A percentile compares a stretch with the other conserved stretches of the same genome.
Conservation (phyloP, 2,888 invertebrate species). For the Kuschelorhynchus macadamiae region DNA sequence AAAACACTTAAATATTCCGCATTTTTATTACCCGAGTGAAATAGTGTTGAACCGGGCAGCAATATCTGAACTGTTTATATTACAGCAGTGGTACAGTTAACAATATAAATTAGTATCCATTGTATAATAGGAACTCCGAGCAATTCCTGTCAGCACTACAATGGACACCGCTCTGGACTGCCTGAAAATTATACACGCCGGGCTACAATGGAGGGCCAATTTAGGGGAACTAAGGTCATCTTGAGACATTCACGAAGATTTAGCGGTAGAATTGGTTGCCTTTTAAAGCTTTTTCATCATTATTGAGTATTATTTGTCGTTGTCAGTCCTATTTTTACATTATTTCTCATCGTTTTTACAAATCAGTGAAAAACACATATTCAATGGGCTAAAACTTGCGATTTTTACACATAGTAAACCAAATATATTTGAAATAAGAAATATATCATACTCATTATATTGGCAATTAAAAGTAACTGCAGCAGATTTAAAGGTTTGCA, state of each 20-base stretch:
- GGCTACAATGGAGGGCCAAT: slow-evolving; percentile 66
- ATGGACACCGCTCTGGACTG: slow-evolving; percentile 60
- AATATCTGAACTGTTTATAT: slow-evolving; percentile 58
- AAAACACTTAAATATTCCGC: slow-evolving; percentile 57
- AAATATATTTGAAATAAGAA: no score
- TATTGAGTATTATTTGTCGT: no score
- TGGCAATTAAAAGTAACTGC: no score
- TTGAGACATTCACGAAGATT: slow-evolving; percentile 38
- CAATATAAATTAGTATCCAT: slow-evolving; percentile 66
- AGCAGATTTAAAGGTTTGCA: no score
- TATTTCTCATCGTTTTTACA: no score
- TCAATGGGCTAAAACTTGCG: no score
- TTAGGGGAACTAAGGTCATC: slow-evolving; percentile 55
- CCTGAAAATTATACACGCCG: slow-evolving; percentile 65
- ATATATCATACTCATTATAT: no score
- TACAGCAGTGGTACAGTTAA: slow-evolving; percentile 58
- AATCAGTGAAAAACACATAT: no score
- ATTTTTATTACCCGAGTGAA: slow-evolving; percentile 57
- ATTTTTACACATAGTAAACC: no score
- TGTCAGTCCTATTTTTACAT: no score
- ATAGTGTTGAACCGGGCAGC: slow-evolving; percentile 48
- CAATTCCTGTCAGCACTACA: slow-evolving; percentile 66
- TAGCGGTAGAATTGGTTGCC: no score
- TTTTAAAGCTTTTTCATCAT: no score
- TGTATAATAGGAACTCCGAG: slow-evolving; percentile 65